A percentile compares a stretch with the other conserved stretches of the same genome.
These are phyloP conservation scores for Xenops minutus DNA, from an alignment of 2,797 vertebrate species.

Conservation along the genomic window DNA sequence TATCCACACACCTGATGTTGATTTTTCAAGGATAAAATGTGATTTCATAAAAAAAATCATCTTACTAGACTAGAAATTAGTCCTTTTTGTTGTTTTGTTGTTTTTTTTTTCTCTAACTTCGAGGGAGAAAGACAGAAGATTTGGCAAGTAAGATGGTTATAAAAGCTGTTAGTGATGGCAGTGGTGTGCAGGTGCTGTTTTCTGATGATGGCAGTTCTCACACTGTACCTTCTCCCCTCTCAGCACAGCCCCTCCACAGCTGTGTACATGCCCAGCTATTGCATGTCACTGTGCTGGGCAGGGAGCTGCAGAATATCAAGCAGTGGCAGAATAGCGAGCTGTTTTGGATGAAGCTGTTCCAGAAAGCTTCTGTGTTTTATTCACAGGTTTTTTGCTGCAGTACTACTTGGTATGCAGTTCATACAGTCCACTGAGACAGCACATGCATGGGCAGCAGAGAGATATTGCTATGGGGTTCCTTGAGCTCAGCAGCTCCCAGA, in stretches of 20 bases:
- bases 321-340: neutral
- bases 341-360: neutral
- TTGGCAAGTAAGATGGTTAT: neutral
- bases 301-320: neutral
- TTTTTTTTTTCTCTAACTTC: neutral
- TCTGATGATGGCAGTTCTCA: neutral
- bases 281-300: fast-evolving
- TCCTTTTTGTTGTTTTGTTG: neutral
- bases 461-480: neutral
- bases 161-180: neutral
- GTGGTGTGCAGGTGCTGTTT: neutral
- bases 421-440: neutral
- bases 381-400: neutral
- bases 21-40: neutral
- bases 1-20: neutral
- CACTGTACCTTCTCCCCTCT: neutral
- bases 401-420: neutral
- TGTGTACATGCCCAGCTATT: fast-evolving
- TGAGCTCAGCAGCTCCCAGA: neutral
- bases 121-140: neutral
- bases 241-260: neutral
- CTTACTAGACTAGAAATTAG: neutral
- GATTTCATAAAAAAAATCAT: neutral
- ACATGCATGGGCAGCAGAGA: fast-evolving
- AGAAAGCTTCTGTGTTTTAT: neutral